Evolutionary conservation across 2,113 vertebrate genomes (phyloP), one percentile per base, ranked within the genome.

Genomic region (Cavia porcellus): DNA sequence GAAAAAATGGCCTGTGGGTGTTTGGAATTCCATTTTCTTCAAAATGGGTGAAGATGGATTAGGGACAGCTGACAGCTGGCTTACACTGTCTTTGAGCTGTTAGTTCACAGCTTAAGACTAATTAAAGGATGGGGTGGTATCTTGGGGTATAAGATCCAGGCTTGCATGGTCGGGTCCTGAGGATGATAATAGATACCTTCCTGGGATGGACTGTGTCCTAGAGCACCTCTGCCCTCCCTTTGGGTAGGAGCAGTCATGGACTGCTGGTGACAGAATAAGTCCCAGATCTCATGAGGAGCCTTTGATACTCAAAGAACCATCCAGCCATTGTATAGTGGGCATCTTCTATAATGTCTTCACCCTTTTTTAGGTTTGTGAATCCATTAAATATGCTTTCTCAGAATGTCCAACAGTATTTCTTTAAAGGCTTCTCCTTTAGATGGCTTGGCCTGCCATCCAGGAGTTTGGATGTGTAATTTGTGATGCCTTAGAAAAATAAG

Each of bases 51-150:
- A 86, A 45, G n/a, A 42, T 64, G 72, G 45, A 47, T 77, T 62
- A 74, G 95, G 72, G 90, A 66, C 47, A 89, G 32, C 86, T 92
- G 75, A 79, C 75, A 42, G 50, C 70, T 68, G 66, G 89, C 24
- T 20, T 22, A 55, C 1, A 82, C 55, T 59, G 0, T 2, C 19
- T 7, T 81, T 79, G 55, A 64, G 25, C 30, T 88, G 52, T 92
- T 86, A 57, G 45, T 72, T 94, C 28, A 79, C 2, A 82, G 45
- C 75, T 77, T 7, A 19, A 35, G 35, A 55, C 52, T 57, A 55
- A 75, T 24, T 7, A 90, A 92, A 61, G 55, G 55, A n/a, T 79
- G 45, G 35, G 70, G 62, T 68, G 64, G 81, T 7, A 32, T 87
- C 38, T 42, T 57, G 47, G 45, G 59, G 24, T 62, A 7, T 13